phyloP scores from a whole-genome alignment of 2,113 vertebrate genomes.

The Ceratotherium simum region DNA sequence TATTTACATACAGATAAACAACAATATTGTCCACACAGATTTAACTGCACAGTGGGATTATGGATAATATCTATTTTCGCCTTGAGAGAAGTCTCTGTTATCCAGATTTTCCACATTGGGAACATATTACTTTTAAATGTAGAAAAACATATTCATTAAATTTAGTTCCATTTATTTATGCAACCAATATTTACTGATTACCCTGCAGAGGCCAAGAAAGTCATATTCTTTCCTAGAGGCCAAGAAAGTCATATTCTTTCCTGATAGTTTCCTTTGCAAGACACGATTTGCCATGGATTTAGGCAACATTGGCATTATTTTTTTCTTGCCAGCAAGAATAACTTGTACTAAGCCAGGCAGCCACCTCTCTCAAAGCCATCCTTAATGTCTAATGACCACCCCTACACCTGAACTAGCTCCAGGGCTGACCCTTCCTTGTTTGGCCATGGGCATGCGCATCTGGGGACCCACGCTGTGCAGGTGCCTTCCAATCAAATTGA shows the following conservation, averaged over 20 bases:
- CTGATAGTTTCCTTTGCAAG: background rate
- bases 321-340: background rate
- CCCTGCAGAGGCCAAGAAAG: background rate
- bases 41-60: background rate
- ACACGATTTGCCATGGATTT: background rate
- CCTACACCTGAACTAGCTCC: background rate
- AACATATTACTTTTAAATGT: background rate
- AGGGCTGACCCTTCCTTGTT: background rate
- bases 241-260: background rate
- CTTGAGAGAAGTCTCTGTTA: background rate
- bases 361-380: background rate
- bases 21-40: background rate
- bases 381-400: background rate
- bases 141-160: slow-evolving; percentile 18
- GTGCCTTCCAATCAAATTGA: background rate
- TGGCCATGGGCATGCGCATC: background rate
- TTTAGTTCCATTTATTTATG: background rate
- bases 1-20: background rate
- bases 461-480: background rate
- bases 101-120: background rate
- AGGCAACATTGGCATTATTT: background rate
- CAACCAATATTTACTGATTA: background rate
- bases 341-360: background rate
- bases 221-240: background rate
- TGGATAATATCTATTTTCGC: background rate